phyloP scores from a whole-genome alignment of 1,140 invertebrate species.

The Episyrphus balteatus region DNA sequence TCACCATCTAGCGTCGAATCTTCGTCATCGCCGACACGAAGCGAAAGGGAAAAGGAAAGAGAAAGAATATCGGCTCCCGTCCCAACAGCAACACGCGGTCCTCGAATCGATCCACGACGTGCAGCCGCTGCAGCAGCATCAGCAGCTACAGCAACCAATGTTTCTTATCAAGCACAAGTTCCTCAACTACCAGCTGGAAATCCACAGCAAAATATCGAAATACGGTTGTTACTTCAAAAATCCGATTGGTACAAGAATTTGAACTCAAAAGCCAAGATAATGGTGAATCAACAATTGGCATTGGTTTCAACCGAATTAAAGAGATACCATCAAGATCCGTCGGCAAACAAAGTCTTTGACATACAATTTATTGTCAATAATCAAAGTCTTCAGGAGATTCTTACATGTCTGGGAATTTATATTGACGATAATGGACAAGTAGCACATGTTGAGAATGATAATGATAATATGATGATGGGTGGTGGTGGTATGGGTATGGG shows the following conservation, averaged over 20 bases:
- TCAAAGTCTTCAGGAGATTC: slow-evolving; percentile 41
- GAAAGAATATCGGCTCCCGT: neutral
- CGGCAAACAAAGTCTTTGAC: slow-evolving; percentile 42
- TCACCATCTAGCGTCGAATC: slow-evolving; percentile 3
- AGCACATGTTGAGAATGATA: slow-evolving; percentile 37
- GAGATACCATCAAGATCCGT: slow-evolving; percentile 42
- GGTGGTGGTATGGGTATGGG: slow-evolving; percentile 35
- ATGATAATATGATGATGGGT: slow-evolving; percentile 35
- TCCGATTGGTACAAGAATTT: slow-evolving; percentile 54
- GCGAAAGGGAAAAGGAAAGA: neutral
- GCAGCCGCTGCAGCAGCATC: neutral
- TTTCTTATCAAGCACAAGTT: neutral
- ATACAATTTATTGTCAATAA: slow-evolving; percentile 41
- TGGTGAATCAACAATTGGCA: slow-evolving; percentile 52
- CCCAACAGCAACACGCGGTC: slow-evolving; percentile 8
- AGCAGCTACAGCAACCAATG: neutral
- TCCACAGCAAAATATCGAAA: slow-evolving; percentile 35
- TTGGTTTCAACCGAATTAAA: slow-evolving; percentile 47
- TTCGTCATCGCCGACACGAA: neutral
- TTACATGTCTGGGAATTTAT: slow-evolving; percentile 43
- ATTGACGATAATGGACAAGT: slow-evolving; percentile 44
- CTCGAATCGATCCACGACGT: slow-evolving; percentile 15
- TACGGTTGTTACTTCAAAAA: slow-evolving; percentile 47
- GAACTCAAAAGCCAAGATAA: slow-evolving; percentile 53
- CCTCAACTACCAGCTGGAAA: neutral